A percentile compares a stretch with the other conserved stretches of the same genome.
Conservation (phyloP, 2,888 invertebrate genomes). For the Amorpha juglandis region DNA sequence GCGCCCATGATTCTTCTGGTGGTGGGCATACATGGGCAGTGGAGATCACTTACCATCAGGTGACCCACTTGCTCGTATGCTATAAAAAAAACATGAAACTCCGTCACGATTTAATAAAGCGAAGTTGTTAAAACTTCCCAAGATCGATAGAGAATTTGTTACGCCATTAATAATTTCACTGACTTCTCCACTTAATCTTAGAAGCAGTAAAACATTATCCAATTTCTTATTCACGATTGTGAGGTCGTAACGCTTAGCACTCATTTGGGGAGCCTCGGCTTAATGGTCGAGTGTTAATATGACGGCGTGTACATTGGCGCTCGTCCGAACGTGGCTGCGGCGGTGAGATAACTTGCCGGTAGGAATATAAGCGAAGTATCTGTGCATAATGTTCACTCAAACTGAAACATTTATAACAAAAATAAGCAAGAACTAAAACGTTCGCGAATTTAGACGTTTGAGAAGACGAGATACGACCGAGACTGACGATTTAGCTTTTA, state of each 20-base stretch:
- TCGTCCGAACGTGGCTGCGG: conserved; percentile 18
- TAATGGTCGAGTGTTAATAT: conserved; percentile 31
- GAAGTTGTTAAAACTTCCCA: neutral
- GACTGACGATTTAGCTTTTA: no score
- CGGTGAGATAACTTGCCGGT: conserved; percentile 20
- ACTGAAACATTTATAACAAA: no score
- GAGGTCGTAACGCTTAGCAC: conserved; percentile 36
- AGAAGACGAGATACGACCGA: no score
- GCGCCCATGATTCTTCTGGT: no score
- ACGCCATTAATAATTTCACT: neutral
- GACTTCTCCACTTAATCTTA: neutral
- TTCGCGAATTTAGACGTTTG: no score
- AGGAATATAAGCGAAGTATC: conserved; percentile 19
- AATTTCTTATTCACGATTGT: conserved; percentile 41
- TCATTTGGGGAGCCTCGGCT: conserved; percentile 36
- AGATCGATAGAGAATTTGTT: neutral
- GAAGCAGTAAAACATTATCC: conserved; percentile 39
- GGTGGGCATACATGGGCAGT: no score
- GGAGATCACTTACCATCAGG: no score
- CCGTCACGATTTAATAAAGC: neutral
- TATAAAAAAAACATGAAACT: neutral
- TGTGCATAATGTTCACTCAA: conserved; percentile 3
- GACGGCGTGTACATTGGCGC: conserved; percentile 8
- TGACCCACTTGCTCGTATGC: no score
- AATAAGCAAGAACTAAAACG: no score